Evolutionary conservation across 2,797 vertebrate genomes (phyloP), one percentile per base, ranked within the genome.

Genomic region (Poeciliopsis paucimaculata): DNA sequence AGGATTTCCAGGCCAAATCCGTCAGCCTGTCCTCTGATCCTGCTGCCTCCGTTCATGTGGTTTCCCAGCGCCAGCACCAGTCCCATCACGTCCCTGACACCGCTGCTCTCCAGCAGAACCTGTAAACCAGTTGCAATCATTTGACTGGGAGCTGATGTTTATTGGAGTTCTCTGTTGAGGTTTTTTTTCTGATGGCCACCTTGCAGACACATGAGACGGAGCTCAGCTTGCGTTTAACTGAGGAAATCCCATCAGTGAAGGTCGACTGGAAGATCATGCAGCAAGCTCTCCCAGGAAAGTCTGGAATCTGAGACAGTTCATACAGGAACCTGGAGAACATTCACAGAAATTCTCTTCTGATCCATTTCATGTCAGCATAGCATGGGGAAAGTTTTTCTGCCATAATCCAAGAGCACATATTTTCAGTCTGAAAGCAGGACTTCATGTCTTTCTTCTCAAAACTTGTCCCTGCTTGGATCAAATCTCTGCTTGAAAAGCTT

Each of bases 1-100:
- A 99, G 96, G 91, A 99, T 99, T 93, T 99, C 98, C 81, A 99
- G 94, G 64, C 96, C 96, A 66, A 99, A 99, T 81, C 98, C 98
- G 49, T 99, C 98, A 5, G 98, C 98, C 93, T 99, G 98, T 51
- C 98, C 98, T 88, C 98, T 95, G 76, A 95, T 96, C 82, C 96
- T 95, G 87, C 96, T 98, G 70, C 98, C 98, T 43, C 97, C 98
- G 0, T 99, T 99, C 98, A 99, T 99, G 66, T 98, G 97, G 94
- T 99, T 99, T 87, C 98, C 98, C 89, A 99, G 96, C 72, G 98
- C 98, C 86, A 99, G 91, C 90, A 99, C 96, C 83, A 99, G 94
- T 0, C 97, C 98, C 85, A 99, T 94, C 88, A 99, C 94, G 57
- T 96, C 94, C 87, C 94, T 97, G 78, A 99, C 96, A 23, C 95